A percentile compares a stretch with the other conserved stretches of the same genome.
These are phyloP conservation scores for Cyprinodon brontotheroides DNA, from an alignment of 2,113 vertebrate species.

Conservation along the genomic window DNA sequence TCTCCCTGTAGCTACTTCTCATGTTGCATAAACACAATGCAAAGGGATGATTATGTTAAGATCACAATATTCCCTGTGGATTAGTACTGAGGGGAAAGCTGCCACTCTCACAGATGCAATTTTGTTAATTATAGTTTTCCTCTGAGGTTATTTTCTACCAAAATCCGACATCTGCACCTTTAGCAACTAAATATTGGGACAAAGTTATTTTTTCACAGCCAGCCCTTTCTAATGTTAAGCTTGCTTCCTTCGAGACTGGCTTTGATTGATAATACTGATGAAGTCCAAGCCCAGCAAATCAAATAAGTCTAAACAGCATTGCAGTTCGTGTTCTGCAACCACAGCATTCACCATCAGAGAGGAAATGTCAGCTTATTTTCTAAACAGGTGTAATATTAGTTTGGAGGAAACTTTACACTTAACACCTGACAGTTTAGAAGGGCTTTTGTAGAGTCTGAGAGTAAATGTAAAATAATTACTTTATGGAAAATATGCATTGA, in stretches of 20 bases:
- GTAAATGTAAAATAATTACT: background rate
- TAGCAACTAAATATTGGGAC: background rate
- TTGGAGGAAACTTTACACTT: conserved; percentile 30
- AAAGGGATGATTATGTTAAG: background rate
- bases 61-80: background rate
- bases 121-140: background rate
- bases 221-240: conserved; percentile 38
- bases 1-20: conserved; percentile 29
- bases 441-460: background rate
- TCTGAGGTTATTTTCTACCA: background rate
- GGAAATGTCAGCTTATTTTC: conserved; percentile 31
- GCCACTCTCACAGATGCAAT: conserved; percentile 2
- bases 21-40: conserved; percentile 45
- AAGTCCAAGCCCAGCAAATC: conserved; percentile 13
- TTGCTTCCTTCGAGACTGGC: conserved; percentile 28
- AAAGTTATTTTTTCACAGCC: background rate
- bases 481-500: background rate
- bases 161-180: background rate
- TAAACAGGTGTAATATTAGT: conserved; percentile 37
- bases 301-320: conserved; percentile 2
- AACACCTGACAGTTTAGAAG: background rate
- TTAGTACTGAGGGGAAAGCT: background rate
- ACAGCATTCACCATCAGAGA: conserved; percentile 25
- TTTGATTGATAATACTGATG: conserved; percentile 35
- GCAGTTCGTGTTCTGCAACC: conserved; percentile 26